These are phyloP conservation scores for Datnioides undecimradiatus DNA, from an alignment of 2,113 vertebrate genomes.

Conservation along the genomic window DNA sequence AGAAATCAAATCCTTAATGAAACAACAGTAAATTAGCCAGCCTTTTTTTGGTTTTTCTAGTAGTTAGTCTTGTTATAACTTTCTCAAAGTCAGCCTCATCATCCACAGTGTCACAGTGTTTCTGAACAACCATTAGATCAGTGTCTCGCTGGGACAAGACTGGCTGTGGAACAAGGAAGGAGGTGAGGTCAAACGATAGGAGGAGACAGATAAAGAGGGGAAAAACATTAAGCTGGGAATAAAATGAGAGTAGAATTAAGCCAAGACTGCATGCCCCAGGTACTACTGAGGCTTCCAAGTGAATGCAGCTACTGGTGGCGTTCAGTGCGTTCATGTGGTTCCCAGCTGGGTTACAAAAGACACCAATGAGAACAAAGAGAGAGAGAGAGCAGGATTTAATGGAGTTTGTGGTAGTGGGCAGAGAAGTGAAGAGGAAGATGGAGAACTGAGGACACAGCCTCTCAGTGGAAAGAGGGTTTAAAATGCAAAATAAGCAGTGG, in stretches of 20 bases:
- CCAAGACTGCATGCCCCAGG: constrained; percentile 28
- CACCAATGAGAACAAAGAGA: constrained; percentile 27
- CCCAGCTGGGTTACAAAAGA: constrained; percentile 50
- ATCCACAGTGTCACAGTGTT: constrained; percentile 16
- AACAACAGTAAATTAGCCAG: background rate
- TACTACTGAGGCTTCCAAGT: constrained; percentile 31
- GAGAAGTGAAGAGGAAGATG: constrained; percentile 28
- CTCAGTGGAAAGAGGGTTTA: constrained; percentile 36
- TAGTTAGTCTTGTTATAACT: background rate
- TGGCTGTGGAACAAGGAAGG: constrained; percentile 1
- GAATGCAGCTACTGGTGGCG: constrained; percentile 31
- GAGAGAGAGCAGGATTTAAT: background rate
- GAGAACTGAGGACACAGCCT: constrained; percentile 24
- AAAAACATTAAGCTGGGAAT: constrained; percentile 11
- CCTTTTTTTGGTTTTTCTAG: background rate
- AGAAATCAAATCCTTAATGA: background rate
- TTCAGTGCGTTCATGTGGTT: constrained; percentile 24
- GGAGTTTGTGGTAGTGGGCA: constrained; percentile 4
- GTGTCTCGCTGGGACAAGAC: constrained; percentile 38
- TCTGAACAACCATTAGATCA: constrained; percentile 24
- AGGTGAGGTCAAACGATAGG: constrained; percentile 37
- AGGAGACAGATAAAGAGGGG: constrained; percentile 16
- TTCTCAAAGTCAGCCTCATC: constrained; percentile 36
- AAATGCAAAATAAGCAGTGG: constrained; percentile 29
- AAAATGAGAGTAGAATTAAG: constrained; percentile 15